Evolutionary conservation across 2,888 invertebrate species (phyloP).

Genomic region (Mactromeris polynyma): DNA sequence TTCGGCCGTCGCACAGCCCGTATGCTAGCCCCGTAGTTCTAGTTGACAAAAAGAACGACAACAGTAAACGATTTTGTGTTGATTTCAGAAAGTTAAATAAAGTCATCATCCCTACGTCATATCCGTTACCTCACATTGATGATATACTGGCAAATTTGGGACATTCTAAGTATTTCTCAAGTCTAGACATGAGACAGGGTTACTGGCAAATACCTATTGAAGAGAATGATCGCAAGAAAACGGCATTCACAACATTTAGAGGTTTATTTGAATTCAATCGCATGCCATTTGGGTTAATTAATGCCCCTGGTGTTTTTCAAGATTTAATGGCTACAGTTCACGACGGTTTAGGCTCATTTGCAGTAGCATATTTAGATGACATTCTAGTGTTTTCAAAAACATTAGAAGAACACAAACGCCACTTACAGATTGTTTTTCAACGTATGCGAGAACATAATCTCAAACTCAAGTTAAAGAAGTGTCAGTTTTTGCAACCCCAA

Average conservation of each 20-base stretch:
- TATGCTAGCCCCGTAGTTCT: slow-evolving; percentile 53
- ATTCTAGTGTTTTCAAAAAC: background rate
- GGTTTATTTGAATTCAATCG: background rate
- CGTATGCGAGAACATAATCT: background rate
- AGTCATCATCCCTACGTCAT: background rate
- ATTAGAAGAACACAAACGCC: background rate
- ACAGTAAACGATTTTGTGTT: slow-evolving; percentile 41
- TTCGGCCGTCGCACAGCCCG: slow-evolving; percentile 47
- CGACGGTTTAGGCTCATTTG: background rate
- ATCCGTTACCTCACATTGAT: slow-evolving; percentile 50
- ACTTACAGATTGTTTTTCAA: background rate
- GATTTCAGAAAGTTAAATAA: slow-evolving; percentile 18
- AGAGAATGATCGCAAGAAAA: background rate
- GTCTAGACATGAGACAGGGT: background rate
- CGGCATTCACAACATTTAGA: background rate
- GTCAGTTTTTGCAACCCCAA: too few relatives aligned
- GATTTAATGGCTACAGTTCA: background rate
- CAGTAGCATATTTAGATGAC: background rate
- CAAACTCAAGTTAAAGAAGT: too few relatives aligned
- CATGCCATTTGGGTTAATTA: background rate
- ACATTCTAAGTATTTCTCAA: background rate
- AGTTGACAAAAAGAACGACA: slow-evolving; percentile 52
- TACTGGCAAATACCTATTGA: background rate
- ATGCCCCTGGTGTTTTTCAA: background rate
- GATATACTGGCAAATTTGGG: slow-evolving; percentile 3